Evolutionary conservation across 2,113 vertebrate species (phyloP).

Genomic region (Forbesichthys agassizii): DNA sequence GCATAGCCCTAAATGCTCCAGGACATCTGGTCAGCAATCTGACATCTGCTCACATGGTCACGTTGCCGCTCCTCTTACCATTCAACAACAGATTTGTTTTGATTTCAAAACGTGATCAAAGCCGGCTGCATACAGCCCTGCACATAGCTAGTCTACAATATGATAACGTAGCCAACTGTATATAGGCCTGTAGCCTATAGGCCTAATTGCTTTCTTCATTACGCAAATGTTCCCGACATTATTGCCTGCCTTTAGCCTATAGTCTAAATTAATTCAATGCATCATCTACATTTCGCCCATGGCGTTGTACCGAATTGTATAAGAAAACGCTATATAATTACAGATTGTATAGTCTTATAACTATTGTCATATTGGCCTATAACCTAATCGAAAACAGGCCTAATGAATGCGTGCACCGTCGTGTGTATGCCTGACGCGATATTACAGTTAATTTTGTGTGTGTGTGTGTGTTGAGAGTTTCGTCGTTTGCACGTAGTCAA

Average conservation of each 20-base stretch:
- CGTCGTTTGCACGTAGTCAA: conserved; percentile 57
- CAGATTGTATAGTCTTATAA: neutral
- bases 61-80: conserved; percentile 47
- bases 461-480: conserved; percentile 26
- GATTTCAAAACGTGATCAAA: conserved; percentile 61
- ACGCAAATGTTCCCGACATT: no score
- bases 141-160: no score
- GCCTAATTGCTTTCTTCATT: no score
- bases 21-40: conserved; percentile 77
- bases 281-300: no score
- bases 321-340: no score
- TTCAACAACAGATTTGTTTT: conserved; percentile 76
- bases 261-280: no score
- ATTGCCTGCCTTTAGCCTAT: no score
- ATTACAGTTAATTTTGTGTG: conserved; percentile 23
- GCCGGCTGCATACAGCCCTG: neutral
- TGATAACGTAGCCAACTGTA: no score
- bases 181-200: no score
- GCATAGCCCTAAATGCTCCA: conserved; percentile 39
- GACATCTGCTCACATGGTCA: conserved; percentile 79
- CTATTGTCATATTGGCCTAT: neutral
- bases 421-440: conserved; percentile 18
- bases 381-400: neutral
- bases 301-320: no score
- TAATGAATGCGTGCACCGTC: neutral